A percentile compares a stretch with the other conserved stretches of the same genome.
phyloP scores from a whole-genome alignment of 2,797 vertebrate genomes.

The Thamnophis elegans region DNA sequence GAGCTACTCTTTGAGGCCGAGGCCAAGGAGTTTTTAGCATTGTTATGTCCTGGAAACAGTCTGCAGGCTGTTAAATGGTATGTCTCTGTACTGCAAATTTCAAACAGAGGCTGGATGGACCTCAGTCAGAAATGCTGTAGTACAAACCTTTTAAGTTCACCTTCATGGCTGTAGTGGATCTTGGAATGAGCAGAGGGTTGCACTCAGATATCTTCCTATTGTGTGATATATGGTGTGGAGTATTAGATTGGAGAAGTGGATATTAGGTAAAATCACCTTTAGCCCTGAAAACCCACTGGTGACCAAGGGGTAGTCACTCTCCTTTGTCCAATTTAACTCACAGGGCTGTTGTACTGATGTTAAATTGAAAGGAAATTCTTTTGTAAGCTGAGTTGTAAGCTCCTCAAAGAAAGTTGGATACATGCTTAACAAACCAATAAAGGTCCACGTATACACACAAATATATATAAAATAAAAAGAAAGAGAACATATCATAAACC shows the following conservation, averaged over 20 bases:
- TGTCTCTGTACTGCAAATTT: background rate
- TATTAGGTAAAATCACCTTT: background rate
- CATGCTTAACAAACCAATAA: background rate
- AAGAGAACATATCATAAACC: background rate
- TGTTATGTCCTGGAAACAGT: background rate
- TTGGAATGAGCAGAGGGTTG: background rate
- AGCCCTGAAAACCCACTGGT: background rate
- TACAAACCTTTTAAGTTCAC: background rate
- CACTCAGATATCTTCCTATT: background rate
- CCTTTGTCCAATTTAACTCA: background rate
- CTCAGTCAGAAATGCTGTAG: background rate
- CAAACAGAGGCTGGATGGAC: background rate
- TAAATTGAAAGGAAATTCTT: background rate
- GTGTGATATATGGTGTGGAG: background rate
- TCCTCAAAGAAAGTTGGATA: background rate
- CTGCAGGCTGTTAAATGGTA: background rate
- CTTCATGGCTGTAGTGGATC: background rate
- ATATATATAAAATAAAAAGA: background rate
- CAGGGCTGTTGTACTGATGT: background rate
- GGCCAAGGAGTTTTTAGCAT: conserved; percentile 24
- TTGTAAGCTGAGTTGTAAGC: background rate
- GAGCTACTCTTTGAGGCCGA: background rate
- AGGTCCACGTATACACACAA: background rate
- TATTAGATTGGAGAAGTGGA: background rate
- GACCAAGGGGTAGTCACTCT: background rate